Conservation (phyloP, 2,797 vertebrate genomes). For the Pitangus sulphuratus region DNA sequence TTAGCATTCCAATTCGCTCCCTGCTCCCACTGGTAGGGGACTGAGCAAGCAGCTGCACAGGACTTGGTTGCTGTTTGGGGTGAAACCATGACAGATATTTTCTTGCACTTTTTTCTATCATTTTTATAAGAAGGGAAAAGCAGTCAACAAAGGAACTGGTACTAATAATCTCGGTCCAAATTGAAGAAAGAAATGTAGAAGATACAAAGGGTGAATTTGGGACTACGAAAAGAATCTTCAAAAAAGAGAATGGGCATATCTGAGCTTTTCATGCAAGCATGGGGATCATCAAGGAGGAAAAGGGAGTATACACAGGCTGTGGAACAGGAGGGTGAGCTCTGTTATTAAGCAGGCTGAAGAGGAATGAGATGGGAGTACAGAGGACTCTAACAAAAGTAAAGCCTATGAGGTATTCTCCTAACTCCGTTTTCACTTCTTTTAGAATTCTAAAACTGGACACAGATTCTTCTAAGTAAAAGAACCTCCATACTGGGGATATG, state of each 20-base stretch:
- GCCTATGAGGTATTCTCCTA: neutral
- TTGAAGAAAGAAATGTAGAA: neutral
- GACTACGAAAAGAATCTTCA: neutral
- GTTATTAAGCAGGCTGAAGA: neutral
- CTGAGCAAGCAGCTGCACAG: fast-evolving
- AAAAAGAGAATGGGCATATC: neutral
- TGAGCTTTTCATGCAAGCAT: neutral
- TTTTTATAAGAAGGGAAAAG: neutral
- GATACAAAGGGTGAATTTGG: neutral
- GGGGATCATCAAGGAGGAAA: neutral
- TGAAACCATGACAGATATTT: neutral
- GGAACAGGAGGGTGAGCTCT: neutral
- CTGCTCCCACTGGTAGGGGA: neutral
- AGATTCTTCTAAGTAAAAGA: neutral
- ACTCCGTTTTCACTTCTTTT: neutral
- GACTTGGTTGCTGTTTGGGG: neutral
- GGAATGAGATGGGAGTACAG: neutral
- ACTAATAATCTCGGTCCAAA: neutral
- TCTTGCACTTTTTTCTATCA: neutral
- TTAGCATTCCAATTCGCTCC: neutral
- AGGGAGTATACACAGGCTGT: neutral
- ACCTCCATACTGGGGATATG: neutral
- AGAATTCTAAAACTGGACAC: neutral
- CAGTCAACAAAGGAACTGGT: neutral
- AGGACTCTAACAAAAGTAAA: neutral